Evolutionary conservation across 2,113 vertebrate species (phyloP), one percentile per base, ranked within the genome.

Genomic region (Spea bombifrons): DNA sequence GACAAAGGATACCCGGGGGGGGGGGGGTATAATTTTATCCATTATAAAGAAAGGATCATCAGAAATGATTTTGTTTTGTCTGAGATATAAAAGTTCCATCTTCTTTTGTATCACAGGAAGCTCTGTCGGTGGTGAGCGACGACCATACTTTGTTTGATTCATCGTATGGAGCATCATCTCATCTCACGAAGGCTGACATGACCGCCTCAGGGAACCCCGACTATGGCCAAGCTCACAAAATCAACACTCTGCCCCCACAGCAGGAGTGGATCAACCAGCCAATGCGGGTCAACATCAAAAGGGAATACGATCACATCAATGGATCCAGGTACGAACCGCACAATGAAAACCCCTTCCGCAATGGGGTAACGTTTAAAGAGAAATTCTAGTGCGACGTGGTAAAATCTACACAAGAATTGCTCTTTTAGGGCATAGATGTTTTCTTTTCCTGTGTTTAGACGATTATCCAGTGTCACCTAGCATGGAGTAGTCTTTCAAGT

Each of bases 111-210:
- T 82, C 87, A 78, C 52, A 99, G 97, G 97, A 99, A 96, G 97
- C 97, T 89, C 92, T 99, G 90, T 99, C 97, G 86, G 97, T 99
- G 94, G 97, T 99, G 93, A 99, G 97, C 85, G 97, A 99, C 95
- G 97, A 99, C 88, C 97, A 98, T 90, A 98, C 97, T 88, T 92
- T 99, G 84, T 99, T 99, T 8, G 97, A 99, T 88, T 95, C 96
- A 80, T 86, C 97, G 0, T 99, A 98, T 95, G 92, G 95, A 86
- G 89, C 95, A 83, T 93, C 94, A 65, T 89, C 97, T 85, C 96
- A 96, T 75, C 92, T 99, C 76, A 92, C 96, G 87, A 99, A 99
- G 92, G 91, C 94, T 85, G 97, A 99, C 83, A 99, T 99, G 97
- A 99, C 97, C 73, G 97, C 97, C 90, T 99, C 97, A 87, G 94